These are phyloP conservation scores for Rhabdophis nuchalis DNA, from an alignment of 2,797 vertebrate genomes.

Conservation along the genomic window DNA sequence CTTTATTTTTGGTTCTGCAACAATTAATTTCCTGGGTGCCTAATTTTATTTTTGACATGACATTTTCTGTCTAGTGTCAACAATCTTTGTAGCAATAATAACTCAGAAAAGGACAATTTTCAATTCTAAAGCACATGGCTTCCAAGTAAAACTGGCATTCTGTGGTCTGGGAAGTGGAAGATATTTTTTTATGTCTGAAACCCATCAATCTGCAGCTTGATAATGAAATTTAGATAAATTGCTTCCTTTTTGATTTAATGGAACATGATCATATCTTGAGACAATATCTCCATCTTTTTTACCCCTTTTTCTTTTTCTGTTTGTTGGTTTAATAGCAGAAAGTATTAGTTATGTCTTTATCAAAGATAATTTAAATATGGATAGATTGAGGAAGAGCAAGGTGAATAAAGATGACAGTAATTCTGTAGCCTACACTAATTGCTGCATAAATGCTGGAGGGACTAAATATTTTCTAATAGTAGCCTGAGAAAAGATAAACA, in stretches of 20 bases:
- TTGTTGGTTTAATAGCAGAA: background rate
- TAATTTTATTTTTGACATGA: conserved; percentile 24
- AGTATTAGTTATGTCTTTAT: background rate
- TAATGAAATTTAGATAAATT: background rate
- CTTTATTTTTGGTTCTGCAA: background rate
- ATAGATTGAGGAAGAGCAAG: background rate
- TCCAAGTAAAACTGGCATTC: background rate
- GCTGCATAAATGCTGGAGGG: background rate
- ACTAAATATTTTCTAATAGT: background rate
- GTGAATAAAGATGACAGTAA: background rate
- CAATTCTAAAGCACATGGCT: background rate
- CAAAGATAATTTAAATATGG: background rate
- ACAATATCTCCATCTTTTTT: background rate
- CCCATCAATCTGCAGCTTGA: background rate
- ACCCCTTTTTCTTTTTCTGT: background rate
- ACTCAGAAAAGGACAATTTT: background rate
- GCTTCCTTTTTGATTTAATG: background rate
- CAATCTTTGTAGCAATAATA: conserved; percentile 8
- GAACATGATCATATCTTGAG: background rate
- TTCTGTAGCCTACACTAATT: background rate
- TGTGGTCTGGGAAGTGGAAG: background rate
- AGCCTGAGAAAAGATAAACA: background rate
- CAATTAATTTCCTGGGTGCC: conserved; percentile 7
- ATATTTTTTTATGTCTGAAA: background rate
- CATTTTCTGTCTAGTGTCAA: background rate